Conservation (phyloP, 2,113 vertebrate species). For the Pseudolaguvia tuberculata region DNA sequence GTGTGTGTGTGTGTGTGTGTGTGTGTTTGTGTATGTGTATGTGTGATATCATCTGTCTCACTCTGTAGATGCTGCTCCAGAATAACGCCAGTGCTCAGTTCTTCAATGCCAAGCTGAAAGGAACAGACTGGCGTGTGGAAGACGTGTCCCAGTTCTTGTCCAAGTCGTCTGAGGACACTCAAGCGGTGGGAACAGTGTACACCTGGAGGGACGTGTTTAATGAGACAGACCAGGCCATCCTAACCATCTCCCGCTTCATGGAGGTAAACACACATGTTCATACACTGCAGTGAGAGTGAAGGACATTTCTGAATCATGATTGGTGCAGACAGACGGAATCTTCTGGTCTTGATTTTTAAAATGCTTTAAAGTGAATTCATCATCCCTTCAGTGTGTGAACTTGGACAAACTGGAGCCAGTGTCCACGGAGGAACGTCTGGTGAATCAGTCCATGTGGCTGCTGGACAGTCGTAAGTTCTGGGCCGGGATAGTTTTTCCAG, state of each 20-base stretch:
- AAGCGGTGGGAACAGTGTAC: slow-evolving; percentile 64
- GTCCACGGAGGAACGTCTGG: slow-evolving; percentile 81
- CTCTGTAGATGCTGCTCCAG: slow-evolving; percentile 78
- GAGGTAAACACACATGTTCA: slow-evolving; percentile 71
- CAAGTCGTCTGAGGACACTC: slow-evolving; percentile 72
- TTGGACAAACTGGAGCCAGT: slow-evolving; percentile 91
- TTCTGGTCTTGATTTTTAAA: no score
- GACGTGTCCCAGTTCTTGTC: slow-evolving; percentile 80
- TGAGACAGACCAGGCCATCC: slow-evolving; percentile 83
- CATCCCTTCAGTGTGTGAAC: slow-evolving; percentile 82
- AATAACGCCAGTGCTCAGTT: slow-evolving; percentile 74
- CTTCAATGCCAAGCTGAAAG: slow-evolving; percentile 70
- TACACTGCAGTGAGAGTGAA: neutral
- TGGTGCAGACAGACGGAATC: no score
- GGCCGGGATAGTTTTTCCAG: slow-evolving; percentile 91
- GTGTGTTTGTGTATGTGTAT: no score
- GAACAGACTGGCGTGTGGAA: slow-evolving; percentile 77
- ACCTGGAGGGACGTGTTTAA: slow-evolving; percentile 91
- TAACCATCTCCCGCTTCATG: slow-evolving; percentile 91
- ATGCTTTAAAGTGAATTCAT: no score
- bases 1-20: no score
- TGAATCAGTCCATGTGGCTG: slow-evolving; percentile 89
- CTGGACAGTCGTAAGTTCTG: slow-evolving; percentile 90
- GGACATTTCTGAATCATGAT: neutral
- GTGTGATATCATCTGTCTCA: slow-evolving; percentile 8